These are phyloP conservation scores for Sesamia inferens DNA, from an alignment of 2,888 invertebrate genomes.

Conservation along the genomic window DNA sequence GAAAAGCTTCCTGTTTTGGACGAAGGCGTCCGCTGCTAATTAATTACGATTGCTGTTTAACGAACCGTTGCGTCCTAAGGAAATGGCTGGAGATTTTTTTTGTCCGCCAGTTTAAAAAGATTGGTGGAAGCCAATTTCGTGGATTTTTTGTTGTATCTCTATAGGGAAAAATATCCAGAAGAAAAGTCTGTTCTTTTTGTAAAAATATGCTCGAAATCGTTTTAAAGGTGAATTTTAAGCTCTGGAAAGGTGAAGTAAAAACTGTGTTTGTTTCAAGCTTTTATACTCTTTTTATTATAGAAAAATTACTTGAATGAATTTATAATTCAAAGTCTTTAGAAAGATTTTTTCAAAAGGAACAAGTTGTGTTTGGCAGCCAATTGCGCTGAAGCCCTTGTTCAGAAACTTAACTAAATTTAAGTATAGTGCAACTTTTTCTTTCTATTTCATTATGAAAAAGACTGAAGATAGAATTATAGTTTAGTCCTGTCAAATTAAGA, in stretches of 20 bases:
- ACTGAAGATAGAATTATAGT: too few relatives aligned
- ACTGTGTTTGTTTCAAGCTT: conserved; percentile 11
- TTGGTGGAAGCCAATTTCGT: conserved; percentile 42
- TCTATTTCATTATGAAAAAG: too few relatives aligned
- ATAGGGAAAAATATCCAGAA: conserved; percentile 24
- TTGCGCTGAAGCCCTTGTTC: too few relatives aligned
- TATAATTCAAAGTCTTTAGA: neutral
- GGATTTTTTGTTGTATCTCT: conserved; percentile 50
- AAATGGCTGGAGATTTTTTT: conserved; percentile 67
- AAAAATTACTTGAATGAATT: neutral
- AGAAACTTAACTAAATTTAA: too few relatives aligned
- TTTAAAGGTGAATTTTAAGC: conserved; percentile 29
- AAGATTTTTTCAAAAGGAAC: neutral
- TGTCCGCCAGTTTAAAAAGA: conserved; percentile 44
- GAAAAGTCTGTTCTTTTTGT: conserved; percentile 23
- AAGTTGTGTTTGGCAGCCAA: neutral
- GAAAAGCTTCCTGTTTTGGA: conserved; percentile 62
- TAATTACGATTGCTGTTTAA: conserved; percentile 78
- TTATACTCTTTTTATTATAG: neutral
- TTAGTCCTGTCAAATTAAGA: too few relatives aligned
- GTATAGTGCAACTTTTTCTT: too few relatives aligned
- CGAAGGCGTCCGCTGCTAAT: conserved; percentile 68
- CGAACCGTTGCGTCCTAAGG: conserved; percentile 70
- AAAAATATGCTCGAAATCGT: conserved; percentile 36
- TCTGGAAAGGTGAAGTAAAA: conserved; percentile 17